Evolutionary conservation across 2,797 vertebrate species (phyloP).

Genomic region (Parauchenoglanis ngamensis): DNA sequence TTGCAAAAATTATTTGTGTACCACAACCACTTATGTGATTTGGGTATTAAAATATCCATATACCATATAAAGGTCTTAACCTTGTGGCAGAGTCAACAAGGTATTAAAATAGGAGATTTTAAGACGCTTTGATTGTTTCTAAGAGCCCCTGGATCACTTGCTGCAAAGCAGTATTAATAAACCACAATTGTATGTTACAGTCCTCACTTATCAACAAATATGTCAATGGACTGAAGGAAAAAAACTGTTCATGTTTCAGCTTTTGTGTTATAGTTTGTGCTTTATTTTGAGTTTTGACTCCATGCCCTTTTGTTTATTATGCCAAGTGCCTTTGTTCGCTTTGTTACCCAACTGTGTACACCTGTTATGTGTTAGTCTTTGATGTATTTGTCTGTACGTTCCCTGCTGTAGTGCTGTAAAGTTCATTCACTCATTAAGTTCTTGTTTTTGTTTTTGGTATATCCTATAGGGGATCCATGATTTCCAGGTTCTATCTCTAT

Average conservation of each 20-base stretch:
- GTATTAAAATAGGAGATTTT: background rate
- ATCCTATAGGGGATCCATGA: background rate
- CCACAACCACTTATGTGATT: background rate
- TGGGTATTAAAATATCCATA: background rate
- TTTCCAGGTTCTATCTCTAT: background rate
- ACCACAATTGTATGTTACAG: background rate
- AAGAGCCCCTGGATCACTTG: background rate
- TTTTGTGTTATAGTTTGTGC: background rate
- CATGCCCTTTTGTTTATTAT: background rate
- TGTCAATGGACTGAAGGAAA: background rate
- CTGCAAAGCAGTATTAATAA: background rate
- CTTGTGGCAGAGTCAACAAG: background rate
- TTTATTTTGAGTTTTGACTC: background rate
- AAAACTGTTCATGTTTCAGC: background rate
- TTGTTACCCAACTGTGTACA: background rate
- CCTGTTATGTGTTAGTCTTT: background rate
- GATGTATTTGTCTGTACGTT: background rate
- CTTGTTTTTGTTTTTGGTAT: background rate
- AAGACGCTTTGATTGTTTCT: background rate
- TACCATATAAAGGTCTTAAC: background rate
- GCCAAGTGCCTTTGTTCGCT: too few species aligned
- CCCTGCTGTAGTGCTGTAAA: background rate
- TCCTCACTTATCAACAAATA: background rate
- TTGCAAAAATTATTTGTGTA: background rate
- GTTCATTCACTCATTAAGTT: background rate